phyloP scores from a whole-genome alignment of 1,140 invertebrate genomes.

The Meteorus sp. region DNA sequence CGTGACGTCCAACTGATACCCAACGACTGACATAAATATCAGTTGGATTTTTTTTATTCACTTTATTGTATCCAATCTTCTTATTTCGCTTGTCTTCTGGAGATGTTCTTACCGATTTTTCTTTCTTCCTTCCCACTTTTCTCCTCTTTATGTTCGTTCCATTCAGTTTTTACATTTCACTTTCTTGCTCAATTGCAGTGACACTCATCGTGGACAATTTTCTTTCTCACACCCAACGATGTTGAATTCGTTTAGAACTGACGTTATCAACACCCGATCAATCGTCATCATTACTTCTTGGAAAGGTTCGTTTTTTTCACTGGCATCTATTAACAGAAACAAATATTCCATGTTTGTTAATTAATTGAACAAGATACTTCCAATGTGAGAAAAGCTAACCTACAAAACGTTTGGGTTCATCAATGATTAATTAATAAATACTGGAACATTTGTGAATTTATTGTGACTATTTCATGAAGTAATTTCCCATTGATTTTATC shows the following conservation, averaged over 20 bases:
- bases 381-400: too few relatives aligned
- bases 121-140: background rate
- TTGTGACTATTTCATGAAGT: too few relatives aligned
- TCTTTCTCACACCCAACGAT: conserved; percentile 8
- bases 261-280: conserved; percentile 13
- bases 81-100: background rate
- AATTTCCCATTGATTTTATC: too few relatives aligned
- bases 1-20: conserved; percentile 15
- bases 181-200: too few relatives aligned
- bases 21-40: conserved; percentile 11
- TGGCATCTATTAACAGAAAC: background rate
- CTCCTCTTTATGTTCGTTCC: background rate
- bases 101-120: conserved; percentile 6
- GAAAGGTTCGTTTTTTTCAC: background rate
- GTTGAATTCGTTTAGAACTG: conserved; percentile 29
- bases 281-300: conserved; percentile 31
- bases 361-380: too few relatives aligned
- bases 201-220: background rate
- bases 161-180: too few relatives aligned
- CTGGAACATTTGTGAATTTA: too few relatives aligned
- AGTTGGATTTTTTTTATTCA: conserved; percentile 3
- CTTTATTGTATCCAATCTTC: too few relatives aligned
- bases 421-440: too few relatives aligned
- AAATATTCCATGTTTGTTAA: too few relatives aligned
- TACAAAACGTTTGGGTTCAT: too few relatives aligned